Evolutionary conservation across 2,113 vertebrate species (phyloP), one percentile per base, ranked within the genome.

Genomic region (Megaceryle torquata): DNA sequence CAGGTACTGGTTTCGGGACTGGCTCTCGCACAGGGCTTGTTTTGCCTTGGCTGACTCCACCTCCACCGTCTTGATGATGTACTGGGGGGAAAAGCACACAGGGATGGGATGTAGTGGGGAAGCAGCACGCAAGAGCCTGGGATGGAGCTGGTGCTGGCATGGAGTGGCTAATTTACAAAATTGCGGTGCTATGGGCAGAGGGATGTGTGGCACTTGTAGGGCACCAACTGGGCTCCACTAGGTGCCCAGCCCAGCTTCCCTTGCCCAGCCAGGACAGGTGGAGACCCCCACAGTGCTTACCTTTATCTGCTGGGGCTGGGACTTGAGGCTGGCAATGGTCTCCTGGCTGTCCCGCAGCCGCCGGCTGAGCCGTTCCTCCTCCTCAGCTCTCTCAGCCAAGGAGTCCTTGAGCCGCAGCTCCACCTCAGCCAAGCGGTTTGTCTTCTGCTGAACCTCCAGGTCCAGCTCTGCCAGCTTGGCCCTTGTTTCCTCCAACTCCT

Each of bases 281-380:
- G 15, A 71, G 76, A 86, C 26, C 60, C 31, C 48, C 1, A 0
- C 1, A 4, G 19, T 2, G 20, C 98, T 97, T 95, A 99, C 99
- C 98, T 99, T 98, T 57, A 98, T 90, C 20, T 98, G 98, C 4
- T 98, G 98, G 10, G 98, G 98, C 86, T 98, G 97, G 14, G 98
- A 97, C 25, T 96, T 98, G 92, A 98, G 98, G 75, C 96, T 98
- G 82, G 98, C 98, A 0, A 99, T 98, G 48, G 98, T 98, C 71
- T 98, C 98, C 64, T 99, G 98, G 46, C 98, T 98, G 74, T 99
- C 98, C 13, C 97, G 96, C 86, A 99, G 98, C 17, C 97, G 97
- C 57, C 98, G 96, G 81, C 94, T 95, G 53, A 99, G 98, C 71
- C 97, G 86, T 69, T 98, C 98, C 95, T 99, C 98, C 39, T 98